These are phyloP conservation scores for Argyra leucocephala DNA, from an alignment of 2,888 invertebrate genomes.

Conservation along the genomic window DNA sequence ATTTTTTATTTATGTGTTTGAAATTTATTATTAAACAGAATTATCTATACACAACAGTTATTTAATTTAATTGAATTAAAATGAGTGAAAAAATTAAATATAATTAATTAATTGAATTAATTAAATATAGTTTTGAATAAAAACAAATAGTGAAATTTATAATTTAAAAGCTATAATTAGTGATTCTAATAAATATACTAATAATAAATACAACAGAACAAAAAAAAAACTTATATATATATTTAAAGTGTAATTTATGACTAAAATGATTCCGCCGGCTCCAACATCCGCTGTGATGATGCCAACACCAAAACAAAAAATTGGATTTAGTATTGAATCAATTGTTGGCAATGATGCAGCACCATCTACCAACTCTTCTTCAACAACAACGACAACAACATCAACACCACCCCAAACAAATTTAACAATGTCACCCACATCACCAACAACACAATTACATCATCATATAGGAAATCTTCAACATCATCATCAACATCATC, in stretches of 20 bases:
- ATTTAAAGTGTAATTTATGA: slow-evolving; percentile 37
- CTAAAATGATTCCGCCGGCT: slow-evolving; percentile 86
- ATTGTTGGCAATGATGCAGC: slow-evolving; percentile 64
- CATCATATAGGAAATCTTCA: slow-evolving; percentile 21
- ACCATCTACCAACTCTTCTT: slow-evolving; percentile 24
- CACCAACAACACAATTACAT: slow-evolving; percentile 25
- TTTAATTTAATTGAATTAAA: too few relatives aligned
- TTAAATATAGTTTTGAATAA: not conserved
- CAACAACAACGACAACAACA: slow-evolving; percentile 9
- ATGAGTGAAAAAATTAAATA: not conserved
- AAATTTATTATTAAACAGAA: too few relatives aligned
- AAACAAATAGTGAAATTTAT: not conserved
- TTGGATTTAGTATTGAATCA: slow-evolving; percentile 91
- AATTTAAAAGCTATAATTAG: too few relatives aligned
- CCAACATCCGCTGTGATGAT: slow-evolving; percentile 86
- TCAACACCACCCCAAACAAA: slow-evolving; percentile 20
- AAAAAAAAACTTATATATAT: not conserved
- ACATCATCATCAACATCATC: not conserved
- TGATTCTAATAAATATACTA: not conserved
- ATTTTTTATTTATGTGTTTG: too few relatives aligned
- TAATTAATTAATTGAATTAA: not conserved
- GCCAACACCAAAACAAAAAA: slow-evolving; percentile 80
- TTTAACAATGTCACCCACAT: slow-evolving; percentile 25
- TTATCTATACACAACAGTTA: too few relatives aligned
- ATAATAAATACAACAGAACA: not conserved